A percentile compares a stretch with the other conserved stretches of the same genome.
Evolutionary conservation across 2,888 invertebrate genomes (phyloP).

Genomic region (Habroteleia sp.): DNA sequence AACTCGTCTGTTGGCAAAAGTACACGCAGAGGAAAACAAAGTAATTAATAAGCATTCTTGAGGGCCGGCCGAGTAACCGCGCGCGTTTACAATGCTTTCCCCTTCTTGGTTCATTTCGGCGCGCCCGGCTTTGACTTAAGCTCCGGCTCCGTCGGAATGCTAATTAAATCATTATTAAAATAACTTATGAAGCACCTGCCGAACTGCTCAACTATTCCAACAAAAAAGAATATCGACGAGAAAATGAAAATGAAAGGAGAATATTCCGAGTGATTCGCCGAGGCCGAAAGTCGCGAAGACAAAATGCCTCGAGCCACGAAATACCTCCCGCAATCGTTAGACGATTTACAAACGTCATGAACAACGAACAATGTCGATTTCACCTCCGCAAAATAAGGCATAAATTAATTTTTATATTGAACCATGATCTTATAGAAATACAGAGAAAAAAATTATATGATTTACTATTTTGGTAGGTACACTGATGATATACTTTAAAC

Average conservation of each 20-base stretch:
- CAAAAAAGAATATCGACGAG: slow-evolving; percentile 60
- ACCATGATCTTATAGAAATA: no score
- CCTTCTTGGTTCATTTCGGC: slow-evolving; percentile 65
- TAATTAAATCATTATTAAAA: slow-evolving; percentile 81
- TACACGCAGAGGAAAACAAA: slow-evolving; percentile 60
- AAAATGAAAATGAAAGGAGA: slow-evolving; percentile 64
- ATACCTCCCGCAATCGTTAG: slow-evolving; percentile 24
- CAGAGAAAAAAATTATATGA: no score
- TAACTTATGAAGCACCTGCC: slow-evolving; percentile 72
- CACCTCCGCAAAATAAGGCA: no score
- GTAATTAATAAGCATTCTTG: slow-evolving; percentile 77
- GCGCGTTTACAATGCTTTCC: slow-evolving; percentile 64
- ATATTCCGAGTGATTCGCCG: slow-evolving; percentile 58
- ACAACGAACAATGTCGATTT: no score
- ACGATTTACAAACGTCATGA: background rate
- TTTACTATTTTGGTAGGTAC: no score
- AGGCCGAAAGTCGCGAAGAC: slow-evolving; percentile 52
- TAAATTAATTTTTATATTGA: no score
- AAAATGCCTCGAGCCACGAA: slow-evolving; percentile 51
- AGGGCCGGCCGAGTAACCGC: slow-evolving; percentile 67
- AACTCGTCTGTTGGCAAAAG: slow-evolving; percentile 21
- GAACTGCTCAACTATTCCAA: slow-evolving; percentile 69
- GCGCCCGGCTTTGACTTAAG: slow-evolving; percentile 68
- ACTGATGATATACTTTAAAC: no score
- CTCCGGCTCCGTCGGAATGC: slow-evolving; percentile 75